These are phyloP conservation scores for Drosophila varians DNA, from an alignment of 1,140 invertebrate genomes.

Conservation along the genomic window DNA sequence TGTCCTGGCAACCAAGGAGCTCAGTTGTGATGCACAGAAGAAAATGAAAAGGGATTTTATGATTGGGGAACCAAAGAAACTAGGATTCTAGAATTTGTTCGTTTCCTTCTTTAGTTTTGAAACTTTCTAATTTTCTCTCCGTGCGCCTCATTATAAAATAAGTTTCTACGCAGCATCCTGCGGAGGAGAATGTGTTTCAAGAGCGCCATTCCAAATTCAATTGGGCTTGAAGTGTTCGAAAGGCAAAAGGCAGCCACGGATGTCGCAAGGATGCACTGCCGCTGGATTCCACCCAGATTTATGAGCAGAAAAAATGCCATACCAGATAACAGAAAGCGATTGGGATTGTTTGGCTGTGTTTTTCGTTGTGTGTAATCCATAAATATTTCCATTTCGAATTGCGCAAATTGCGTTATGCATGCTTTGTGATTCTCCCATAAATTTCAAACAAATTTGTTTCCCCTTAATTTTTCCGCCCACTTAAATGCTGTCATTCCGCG, in stretches of 20 bases:
- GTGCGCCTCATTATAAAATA: conserved; percentile 55
- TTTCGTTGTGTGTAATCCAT: conserved; percentile 38
- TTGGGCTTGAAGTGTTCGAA: conserved; percentile 76
- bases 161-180: conserved; percentile 56
- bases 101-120: background rate
- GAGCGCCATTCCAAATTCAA: conserved; percentile 72
- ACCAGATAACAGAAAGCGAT: conserved; percentile 4
- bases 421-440: conserved; percentile 55
- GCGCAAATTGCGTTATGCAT: conserved; percentile 42
- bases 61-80: too few relatives aligned
- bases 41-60: background rate
- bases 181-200: conserved; percentile 50
- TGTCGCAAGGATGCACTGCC: conserved; percentile 24
- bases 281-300: conserved; percentile 12
- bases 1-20: conserved; percentile 63
- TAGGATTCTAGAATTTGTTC: too few relatives aligned
- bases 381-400: conserved; percentile 59
- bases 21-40: background rate
- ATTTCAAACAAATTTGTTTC: conserved; percentile 47
- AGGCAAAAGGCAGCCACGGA: conserved; percentile 45
- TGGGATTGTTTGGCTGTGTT: conserved; percentile 16
- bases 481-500: conserved; percentile 10
- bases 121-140: background rate
- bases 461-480: conserved; percentile 14
- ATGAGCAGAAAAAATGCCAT: background rate